These are phyloP conservation scores for Ptychadena robeensis DNA, from an alignment of 2,797 vertebrate species.

Conservation along the genomic window DNA sequence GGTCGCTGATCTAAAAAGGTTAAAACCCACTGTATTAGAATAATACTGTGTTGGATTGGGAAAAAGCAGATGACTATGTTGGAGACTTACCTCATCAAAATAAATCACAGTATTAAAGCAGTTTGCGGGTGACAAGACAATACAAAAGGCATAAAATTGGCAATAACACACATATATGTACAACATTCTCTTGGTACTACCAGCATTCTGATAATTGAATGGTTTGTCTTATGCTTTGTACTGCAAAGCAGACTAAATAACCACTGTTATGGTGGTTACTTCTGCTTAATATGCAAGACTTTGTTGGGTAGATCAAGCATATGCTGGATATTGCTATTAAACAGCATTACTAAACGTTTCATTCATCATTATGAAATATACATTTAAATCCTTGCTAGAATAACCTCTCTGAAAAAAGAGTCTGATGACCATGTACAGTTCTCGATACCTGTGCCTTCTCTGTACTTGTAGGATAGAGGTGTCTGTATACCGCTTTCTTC, in stretches of 20 bases:
- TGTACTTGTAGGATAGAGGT: conserved; percentile 89
- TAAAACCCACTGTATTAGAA: no score
- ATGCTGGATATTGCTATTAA: neutral
- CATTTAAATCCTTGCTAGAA: conserved; percentile 26
- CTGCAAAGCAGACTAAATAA: neutral
- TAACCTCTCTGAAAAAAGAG: conserved; percentile 42
- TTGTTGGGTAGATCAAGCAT: no score
- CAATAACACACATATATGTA: neutral
- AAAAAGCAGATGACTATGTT: neutral
- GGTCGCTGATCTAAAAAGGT: no score
- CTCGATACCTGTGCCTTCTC: conserved; percentile 93
- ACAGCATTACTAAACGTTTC: neutral
- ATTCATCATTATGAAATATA: neutral
- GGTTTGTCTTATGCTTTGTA: neutral
- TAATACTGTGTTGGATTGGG: no score
- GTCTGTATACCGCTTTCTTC: conserved; percentile 93
- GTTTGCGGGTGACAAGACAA: neutral
- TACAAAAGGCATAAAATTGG: neutral
- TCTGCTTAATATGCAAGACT: no score
- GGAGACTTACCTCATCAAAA: neutral
- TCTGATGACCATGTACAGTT: conserved; percentile 44
- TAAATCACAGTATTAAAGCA: neutral
- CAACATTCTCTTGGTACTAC: neutral
- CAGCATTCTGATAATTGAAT: neutral
- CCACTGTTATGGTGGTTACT: neutral